These are phyloP conservation scores for Mylabris sibirica DNA, from an alignment of 2,888 invertebrate genomes.

Conservation along the genomic window DNA sequence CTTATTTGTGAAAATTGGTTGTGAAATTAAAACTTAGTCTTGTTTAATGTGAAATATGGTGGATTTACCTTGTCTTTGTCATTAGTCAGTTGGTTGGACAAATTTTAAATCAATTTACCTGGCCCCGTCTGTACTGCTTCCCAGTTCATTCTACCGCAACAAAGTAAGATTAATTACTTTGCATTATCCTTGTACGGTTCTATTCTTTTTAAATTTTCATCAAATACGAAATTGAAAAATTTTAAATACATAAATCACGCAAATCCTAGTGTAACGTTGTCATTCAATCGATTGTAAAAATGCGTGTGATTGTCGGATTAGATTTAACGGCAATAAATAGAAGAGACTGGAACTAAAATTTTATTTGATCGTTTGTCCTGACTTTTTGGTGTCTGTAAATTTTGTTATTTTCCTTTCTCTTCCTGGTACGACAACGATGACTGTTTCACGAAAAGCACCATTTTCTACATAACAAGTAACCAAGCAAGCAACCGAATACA, in stretches of 20 bases:
- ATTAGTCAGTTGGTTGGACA: neutral
- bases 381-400: conserved; percentile 28
- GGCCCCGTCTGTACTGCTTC: neutral
- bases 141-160: conserved; percentile 15
- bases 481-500: conserved; percentile 10
- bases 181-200: neutral
- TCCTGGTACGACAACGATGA: conserved; percentile 23
- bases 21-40: neutral
- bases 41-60: neutral
- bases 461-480: neutral
- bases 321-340: neutral
- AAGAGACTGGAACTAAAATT: conserved; percentile 13
- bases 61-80: neutral
- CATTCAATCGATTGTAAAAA: too few relatives aligned
- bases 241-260: conserved; percentile 25
- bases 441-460: conserved; percentile 19
- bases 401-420: conserved; percentile 25
- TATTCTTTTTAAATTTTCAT: neutral
- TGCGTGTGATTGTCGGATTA: too few relatives aligned
- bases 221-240: conserved; percentile 19
- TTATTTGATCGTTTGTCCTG: conserved; percentile 12
- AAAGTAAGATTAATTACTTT: conserved; percentile 28
- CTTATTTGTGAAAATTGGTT: too few relatives aligned
- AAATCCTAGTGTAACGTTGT: neutral
- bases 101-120: neutral